phyloP scores from a whole-genome alignment of 2,113 vertebrate species.

The Anas platyrhynchos region DNA sequence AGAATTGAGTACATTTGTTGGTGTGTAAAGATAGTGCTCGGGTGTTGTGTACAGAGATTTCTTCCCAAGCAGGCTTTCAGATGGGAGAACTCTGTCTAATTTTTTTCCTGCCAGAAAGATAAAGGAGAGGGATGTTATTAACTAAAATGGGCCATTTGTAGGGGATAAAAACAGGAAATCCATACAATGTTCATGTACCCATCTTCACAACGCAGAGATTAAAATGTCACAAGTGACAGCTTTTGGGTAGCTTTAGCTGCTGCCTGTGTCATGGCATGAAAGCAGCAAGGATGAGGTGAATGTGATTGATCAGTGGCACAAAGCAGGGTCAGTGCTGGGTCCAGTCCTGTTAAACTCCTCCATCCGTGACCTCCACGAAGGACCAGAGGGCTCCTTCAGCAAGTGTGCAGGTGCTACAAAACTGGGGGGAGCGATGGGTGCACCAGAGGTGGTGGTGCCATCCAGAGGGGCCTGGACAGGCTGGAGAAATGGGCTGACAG shows the following conservation, averaged over 20 bases:
- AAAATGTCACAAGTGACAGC: not conserved
- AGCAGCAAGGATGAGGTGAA: not conserved
- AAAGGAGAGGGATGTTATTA: not conserved
- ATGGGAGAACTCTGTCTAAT: not conserved
- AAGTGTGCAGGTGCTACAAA: too few species aligned
- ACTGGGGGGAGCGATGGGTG: too few species aligned
- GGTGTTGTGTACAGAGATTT: not conserved
- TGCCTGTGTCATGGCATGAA: rapidly evolving
- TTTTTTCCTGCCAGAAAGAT: not conserved
- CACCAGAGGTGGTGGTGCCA: too few species aligned
- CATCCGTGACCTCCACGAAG: too few species aligned
- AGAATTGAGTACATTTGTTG: not conserved
- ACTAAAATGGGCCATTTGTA: not conserved
- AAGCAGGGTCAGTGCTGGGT: not conserved
- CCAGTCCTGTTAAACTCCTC: too few species aligned
- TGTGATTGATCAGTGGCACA: not conserved
- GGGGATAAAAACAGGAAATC: not conserved
- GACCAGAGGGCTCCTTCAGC: too few species aligned
- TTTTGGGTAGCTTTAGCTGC: not conserved
- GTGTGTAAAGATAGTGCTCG: not conserved
- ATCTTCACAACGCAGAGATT: not conserved
- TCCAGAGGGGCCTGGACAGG: too few species aligned
- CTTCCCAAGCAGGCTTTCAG: not conserved
- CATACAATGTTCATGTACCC: not conserved
- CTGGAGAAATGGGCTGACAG: too few species aligned